Percentiles rank a stretch among this genome's conserved stretches.
Conservation (phyloP, 2,888 invertebrate species). For the Diarsia dahlii region DNA sequence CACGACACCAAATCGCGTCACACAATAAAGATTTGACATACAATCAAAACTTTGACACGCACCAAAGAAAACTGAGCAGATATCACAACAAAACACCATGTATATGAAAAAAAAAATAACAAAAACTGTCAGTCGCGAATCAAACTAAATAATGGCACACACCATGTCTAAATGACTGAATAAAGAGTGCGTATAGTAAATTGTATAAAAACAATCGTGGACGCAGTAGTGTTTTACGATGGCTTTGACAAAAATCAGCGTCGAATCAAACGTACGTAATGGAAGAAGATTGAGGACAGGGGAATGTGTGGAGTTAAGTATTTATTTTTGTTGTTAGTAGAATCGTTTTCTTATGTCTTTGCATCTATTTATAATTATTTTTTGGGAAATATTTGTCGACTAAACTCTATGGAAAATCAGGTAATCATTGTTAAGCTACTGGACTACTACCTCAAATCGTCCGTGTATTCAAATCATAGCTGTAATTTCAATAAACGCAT, state of each 20-base stretch:
- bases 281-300: constrained; percentile 80
- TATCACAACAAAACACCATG: constrained; percentile 81
- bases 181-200: constrained; percentile 82
- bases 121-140: constrained; percentile 88
- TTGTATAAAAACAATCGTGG: constrained; percentile 89
- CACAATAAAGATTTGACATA: constrained; percentile 88
- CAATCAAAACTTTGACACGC: constrained; percentile 88
- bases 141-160: constrained; percentile 85
- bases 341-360: not conserved
- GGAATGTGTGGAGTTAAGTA: constrained; percentile 72
- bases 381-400: not conserved
- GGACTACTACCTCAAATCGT: not conserved
- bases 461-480: not conserved
- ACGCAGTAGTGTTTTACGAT: constrained; percentile 86
- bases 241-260: constrained; percentile 88
- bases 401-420: not conserved
- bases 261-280: constrained; percentile 88
- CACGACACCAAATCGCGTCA: constrained; percentile 77
- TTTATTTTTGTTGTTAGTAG: not conserved
- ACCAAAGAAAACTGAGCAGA: constrained; percentile 82
- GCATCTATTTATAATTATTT: not conserved
- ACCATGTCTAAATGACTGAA: constrained; percentile 83
- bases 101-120: constrained; percentile 75
- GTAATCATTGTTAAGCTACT: not conserved
- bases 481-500: not conserved